Evolutionary conservation across 35 echinoderm and acorn worm genomes (phyloP).

Genomic region (Amphiura filiformis): DNA sequence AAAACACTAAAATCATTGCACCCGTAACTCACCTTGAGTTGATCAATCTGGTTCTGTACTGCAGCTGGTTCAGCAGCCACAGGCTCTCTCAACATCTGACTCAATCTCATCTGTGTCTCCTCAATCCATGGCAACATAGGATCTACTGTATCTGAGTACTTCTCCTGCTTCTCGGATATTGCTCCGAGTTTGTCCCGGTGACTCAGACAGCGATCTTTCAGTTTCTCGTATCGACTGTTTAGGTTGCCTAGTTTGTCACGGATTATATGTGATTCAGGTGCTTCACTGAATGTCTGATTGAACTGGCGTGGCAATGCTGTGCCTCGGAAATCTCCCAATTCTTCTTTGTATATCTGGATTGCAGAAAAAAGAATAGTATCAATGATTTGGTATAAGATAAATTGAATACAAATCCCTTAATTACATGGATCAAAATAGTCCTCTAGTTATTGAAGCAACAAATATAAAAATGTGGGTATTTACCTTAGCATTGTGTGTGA

Average conservation of each 20-base stretch:
- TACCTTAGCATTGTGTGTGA: slow-evolving; percentile 95
- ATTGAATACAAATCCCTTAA: neutral
- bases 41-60: slow-evolving; percentile 86
- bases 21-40: slow-evolving; percentile 46
- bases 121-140: slow-evolving; percentile 87
- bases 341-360: slow-evolving; percentile 87
- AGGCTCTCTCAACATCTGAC: slow-evolving; percentile 64
- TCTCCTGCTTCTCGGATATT: slow-evolving; percentile 69
- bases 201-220: slow-evolving; percentile 58
- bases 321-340: slow-evolving; percentile 72
- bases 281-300: slow-evolving; percentile 92
- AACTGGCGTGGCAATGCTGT: slow-evolving; percentile 85
- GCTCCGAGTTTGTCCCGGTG: slow-evolving; percentile 67
- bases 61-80: slow-evolving; percentile 69
- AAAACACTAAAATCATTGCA: too few relatives aligned
- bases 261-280: slow-evolving; percentile 77
- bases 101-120: slow-evolving; percentile 47
- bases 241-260: slow-evolving; percentile 82
- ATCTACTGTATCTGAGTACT: slow-evolving; percentile 59
- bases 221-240: slow-evolving; percentile 80
- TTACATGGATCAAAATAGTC: neutral
- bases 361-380: neutral
- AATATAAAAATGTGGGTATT: too few relatives aligned
- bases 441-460: neutral
- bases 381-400: neutral